Base-by-base conservation (phyloP, 2,888 invertebrate species). In the Microplitis deprimator region DNA sequence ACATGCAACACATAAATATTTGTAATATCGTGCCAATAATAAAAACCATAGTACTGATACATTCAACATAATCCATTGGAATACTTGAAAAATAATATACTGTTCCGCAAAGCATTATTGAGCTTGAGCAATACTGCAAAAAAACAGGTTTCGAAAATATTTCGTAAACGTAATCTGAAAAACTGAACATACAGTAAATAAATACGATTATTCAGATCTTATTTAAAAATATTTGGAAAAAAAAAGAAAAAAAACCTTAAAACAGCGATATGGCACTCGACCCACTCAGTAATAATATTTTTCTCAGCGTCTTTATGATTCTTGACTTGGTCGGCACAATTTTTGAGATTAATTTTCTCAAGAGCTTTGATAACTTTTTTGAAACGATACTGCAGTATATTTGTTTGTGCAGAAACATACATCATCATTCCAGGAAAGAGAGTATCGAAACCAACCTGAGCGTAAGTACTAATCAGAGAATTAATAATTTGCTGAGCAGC, bases 71-170 rank as follows among this genome's bases (percentile, higher is more conserved):
- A 3, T 17, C 16, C 17, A 20, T 62, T 16, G 62, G 17, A 8
- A 62, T 62, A 6, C 62, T 62, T 17, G 62, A 62, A 17, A 62
- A 62, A 62, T 62, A 17, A 17, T 62, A 62, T 8, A 62, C 62
- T n/a, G 62, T 62, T 20, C 16, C 62, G n/a, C 62, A 62, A n/a
- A 62, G 62, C 16, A 62, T 62, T 62, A 62, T 20, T 62, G 62
- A 62, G 16, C 62, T 62, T n/a, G 20, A 62, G 20, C 62, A 62
- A 6, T 62, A 62, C n/a, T 62, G 62, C 7, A 62, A n/a, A 62
- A 62, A 62, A 13, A 62, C 62, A 17, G 62, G 62, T n/a, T 62
- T 62, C n/a, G 62, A 62, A 62, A 62, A 62, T 62, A 62, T 10
- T 16, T 62, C 17, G 20, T 62, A 62, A 6, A 62, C 62, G 17